Evolutionary conservation across 1,140 invertebrate species (phyloP), one percentile per base, ranked within the genome.

Genomic region (Drosophila leontia): DNA sequence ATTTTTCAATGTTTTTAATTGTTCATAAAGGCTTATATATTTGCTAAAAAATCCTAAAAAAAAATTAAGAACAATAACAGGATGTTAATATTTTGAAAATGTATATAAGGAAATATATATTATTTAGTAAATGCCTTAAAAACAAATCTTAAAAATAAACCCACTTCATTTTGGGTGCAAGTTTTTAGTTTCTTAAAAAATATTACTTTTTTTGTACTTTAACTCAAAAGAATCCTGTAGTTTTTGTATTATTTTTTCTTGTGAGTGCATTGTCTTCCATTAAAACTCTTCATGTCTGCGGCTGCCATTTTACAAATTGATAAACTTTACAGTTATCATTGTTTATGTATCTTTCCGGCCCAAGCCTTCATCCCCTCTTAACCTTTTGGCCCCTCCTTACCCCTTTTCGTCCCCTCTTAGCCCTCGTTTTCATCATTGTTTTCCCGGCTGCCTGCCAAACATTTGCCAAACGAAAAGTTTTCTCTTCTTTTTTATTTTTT

Each of bases 281-380:
- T 37, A 50, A 47, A 70, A 50, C 65, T 57, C 44, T 39, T 72
- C 63, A 61, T 69, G 63, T 77, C 75, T 82, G 70, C 58, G 55
- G 56, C 67, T 60, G 83, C 77, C 84, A 88, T 88, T 88, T 88
- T 82, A 76, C 71, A 88, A 88, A 88, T 88, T 88, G 85, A 90
- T 90, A 88, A 88, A 88, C 85, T 88, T 81, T 85, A 61, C 67
- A 84, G 84, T 90, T 88, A 88, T 88, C 84, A 88, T 78, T 88
- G 84, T 75, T 84, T 88, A 88, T 88, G 81, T 90, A 90, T 88
- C 84, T 87, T 88, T 78, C 65, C 62, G 67, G 64, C 42, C 64
- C 68, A 63, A 60, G 51, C 68, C 62, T 50, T 57, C 63, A 57
- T 48, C 59, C 57, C 75, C 76, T 70, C 59, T 80, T 79, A 74